Evolutionary conservation across 2,888 invertebrate genomes (phyloP).

Genomic region (Strigamia transsilvanica): DNA sequence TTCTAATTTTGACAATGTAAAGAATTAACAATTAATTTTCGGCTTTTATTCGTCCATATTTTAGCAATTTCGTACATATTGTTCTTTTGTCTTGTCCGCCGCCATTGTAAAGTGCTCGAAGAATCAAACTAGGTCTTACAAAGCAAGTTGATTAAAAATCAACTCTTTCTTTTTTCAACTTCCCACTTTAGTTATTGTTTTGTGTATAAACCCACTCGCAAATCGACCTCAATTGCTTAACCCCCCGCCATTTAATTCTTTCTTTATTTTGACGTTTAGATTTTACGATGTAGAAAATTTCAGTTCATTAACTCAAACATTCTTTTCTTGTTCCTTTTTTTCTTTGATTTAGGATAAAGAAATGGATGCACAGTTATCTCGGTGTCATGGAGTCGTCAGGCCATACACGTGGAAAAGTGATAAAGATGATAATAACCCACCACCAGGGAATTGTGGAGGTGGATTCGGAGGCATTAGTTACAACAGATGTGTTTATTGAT

Average conservation of each 20-base stretch:
- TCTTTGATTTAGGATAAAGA: conserved; percentile 3
- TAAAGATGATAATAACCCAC: conserved; percentile 21
- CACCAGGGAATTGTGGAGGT: conserved; percentile 1
- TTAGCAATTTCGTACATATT: not conserved
- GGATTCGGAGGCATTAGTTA: not conserved
- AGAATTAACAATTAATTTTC: not conserved
- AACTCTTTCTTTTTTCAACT: not conserved
- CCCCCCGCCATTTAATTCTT: not conserved
- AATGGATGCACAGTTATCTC: conserved; percentile 19
- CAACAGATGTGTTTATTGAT: conserved; percentile 8
- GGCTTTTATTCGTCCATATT: not conserved
- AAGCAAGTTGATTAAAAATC: too few species aligned
- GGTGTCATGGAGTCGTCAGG: conserved; percentile 9
- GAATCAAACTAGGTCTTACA: too few species aligned
- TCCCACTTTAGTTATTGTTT: not conserved
- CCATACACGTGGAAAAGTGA: conserved; percentile 28
- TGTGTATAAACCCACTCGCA: not conserved
- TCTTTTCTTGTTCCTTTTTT: conserved; percentile 20
- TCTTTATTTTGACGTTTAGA: not conserved
- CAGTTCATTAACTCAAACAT: conserved; percentile 13
- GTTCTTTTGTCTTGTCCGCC: not conserved
- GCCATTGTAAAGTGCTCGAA: not conserved
- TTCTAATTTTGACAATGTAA: not conserved
- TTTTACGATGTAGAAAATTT: not conserved
- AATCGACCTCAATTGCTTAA: not conserved